These are phyloP conservation scores for Apostichopus californicus DNA, from an alignment of 35 echinoderm and acorn worm species.

Conservation along the genomic window DNA sequence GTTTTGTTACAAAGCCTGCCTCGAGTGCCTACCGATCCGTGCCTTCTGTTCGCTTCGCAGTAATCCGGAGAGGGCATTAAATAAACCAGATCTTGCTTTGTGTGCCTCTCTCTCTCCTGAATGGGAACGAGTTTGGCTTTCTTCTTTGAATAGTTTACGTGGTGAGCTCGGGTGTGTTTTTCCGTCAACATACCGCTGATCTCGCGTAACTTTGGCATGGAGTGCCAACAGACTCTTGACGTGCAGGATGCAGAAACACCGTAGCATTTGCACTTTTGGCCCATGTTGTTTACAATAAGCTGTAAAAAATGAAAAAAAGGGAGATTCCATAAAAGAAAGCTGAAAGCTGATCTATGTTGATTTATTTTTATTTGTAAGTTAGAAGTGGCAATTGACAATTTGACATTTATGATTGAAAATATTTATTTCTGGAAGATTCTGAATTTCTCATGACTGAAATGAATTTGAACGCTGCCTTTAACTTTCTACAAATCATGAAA, in stretches of 20 bases:
- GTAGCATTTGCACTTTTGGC: conserved; percentile 91
- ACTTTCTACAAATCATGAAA: no score
- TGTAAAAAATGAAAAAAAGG: conserved; percentile 52
- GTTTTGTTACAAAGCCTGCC: conserved; percentile 95
- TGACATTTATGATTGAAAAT: no score
- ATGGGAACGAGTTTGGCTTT: conserved; percentile 64
- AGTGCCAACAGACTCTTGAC: conserved; percentile 94
- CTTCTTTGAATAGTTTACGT: conserved; percentile 77
- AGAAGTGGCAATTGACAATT: no score
- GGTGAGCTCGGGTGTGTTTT: conserved; percentile 56
- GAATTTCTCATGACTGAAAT: no score
- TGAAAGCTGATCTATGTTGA: not conserved
- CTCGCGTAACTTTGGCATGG: conserved; percentile 86
- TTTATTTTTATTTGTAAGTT: not conserved
- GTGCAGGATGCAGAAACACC: conserved; percentile 94
- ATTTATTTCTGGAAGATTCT: no score
- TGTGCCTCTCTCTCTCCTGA: conserved; percentile 68
- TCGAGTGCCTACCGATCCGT: conserved; percentile 81
- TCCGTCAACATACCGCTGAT: conserved; percentile 56
- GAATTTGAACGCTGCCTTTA: no score
- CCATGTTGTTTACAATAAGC: conserved; percentile 86
- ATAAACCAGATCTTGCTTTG: conserved; percentile 81
- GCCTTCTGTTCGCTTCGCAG: conserved; percentile 82
- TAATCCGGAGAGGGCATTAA: conserved; percentile 70
- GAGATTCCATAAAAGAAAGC: not conserved